Conservation (phyloP, 1,140 invertebrate genomes). For the Wasmannia auropunctata region DNA sequence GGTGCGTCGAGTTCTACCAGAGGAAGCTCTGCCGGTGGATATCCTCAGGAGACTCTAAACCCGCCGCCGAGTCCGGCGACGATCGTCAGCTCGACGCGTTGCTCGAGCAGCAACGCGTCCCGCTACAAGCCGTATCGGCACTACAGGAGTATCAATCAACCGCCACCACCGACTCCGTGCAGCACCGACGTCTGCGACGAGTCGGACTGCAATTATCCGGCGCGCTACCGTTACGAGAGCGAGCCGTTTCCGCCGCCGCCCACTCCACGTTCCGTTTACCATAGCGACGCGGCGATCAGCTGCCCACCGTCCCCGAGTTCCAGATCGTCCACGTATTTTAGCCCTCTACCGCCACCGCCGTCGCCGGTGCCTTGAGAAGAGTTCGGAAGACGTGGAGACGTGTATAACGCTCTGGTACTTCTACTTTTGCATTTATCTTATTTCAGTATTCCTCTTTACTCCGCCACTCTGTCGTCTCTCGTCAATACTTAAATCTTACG, state of each 20-base stretch:
- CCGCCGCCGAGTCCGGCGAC: slow-evolving; percentile 96
- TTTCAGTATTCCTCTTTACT: slow-evolving; percentile 17
- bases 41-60: slow-evolving; percentile 93
- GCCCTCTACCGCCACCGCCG: slow-evolving; percentile 89
- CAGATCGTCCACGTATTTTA: slow-evolving; percentile 91
- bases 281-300: slow-evolving; percentile 87
- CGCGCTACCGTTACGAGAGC: slow-evolving; percentile 87
- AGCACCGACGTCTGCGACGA: slow-evolving; percentile 97
- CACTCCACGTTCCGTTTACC: slow-evolving; percentile 92
- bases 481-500: not conserved
- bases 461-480: not conserved
- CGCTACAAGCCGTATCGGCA: slow-evolving; percentile 90
- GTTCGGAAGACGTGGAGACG: not conserved
- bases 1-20: slow-evolving; percentile 92
- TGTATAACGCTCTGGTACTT: not conserved
- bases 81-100: slow-evolving; percentile 87
- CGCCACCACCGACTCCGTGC: slow-evolving; percentile 96
- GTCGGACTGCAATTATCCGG: slow-evolving; percentile 90
- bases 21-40: slow-evolving; percentile 86
- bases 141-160: slow-evolving; percentile 92
- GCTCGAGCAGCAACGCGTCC: slow-evolving; percentile 86
- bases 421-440: slow-evolving; percentile 14
- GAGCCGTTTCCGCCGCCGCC: slow-evolving; percentile 94
- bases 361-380: slow-evolving; percentile 88
- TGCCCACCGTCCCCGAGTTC: slow-evolving; percentile 93